Conservation (phyloP, 2,888 invertebrate species). For the Zygothrica quintamaculata region DNA sequence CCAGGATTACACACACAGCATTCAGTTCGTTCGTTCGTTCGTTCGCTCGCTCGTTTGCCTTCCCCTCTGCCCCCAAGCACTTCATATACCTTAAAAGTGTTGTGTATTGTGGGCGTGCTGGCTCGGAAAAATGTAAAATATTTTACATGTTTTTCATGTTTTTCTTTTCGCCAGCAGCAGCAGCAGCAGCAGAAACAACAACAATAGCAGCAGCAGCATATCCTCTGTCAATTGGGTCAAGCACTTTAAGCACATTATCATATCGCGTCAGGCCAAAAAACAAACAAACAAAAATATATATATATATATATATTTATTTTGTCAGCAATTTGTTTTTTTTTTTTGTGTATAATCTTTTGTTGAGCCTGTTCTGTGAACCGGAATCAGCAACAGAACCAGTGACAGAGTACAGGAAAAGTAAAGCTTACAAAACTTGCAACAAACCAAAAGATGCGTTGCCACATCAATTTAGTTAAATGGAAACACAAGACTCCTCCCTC, state of each 20-base stretch:
- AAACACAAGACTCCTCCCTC: slow-evolving; percentile 61
- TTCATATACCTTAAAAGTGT: slow-evolving; percentile 3
- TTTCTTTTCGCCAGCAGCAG: no score
- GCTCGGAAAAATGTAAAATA: slow-evolving; percentile 40
- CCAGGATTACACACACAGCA: slow-evolving; percentile 56
- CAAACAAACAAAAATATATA: no score
- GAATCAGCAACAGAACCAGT: slow-evolving; percentile 56
- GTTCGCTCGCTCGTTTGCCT: no score
- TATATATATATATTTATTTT: no score
- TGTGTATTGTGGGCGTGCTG: background rate
- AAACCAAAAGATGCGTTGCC: slow-evolving; percentile 13
- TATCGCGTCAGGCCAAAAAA: slow-evolving; percentile 67
- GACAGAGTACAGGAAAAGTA: no score
- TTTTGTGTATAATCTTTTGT: background rate
- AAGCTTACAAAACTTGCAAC: slow-evolving; percentile 45
- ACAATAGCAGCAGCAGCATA: no score
- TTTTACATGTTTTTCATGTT: slow-evolving; percentile 66
- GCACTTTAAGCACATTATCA: slow-evolving; percentile 60
- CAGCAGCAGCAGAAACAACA: no score
- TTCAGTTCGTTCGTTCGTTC: slow-evolving; percentile 13
- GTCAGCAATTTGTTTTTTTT: slow-evolving; percentile 11
- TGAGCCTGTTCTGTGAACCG: slow-evolving; percentile 9
- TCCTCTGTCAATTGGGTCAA: slow-evolving; percentile 74
- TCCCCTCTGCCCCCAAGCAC: slow-evolving; percentile 14
- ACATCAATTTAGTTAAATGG: slow-evolving; percentile 73